Evolutionary conservation across 2,888 invertebrate genomes (phyloP).

Genomic region (Aporophyla nigra): DNA sequence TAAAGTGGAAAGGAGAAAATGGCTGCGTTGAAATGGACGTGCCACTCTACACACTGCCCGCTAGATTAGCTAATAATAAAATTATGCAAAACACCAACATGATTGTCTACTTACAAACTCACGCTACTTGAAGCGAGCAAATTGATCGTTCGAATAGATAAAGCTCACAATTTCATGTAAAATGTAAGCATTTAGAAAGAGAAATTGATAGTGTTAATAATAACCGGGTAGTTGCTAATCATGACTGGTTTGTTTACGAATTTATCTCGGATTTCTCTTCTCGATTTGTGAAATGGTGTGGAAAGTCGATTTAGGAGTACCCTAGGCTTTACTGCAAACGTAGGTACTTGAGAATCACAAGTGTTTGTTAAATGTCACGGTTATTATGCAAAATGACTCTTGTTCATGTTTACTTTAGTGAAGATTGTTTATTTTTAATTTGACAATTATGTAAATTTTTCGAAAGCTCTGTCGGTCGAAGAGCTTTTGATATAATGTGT

Average conservation of each 20-base stretch:
- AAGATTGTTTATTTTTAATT: conserved; percentile 28
- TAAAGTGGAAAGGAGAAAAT: conserved; percentile 79
- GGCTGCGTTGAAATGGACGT: conserved; percentile 43
- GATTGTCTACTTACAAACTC: conserved; percentile 29
- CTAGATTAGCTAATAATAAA: conserved; percentile 50
- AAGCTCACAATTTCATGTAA: conserved; percentile 46
- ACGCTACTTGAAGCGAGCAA: conserved; percentile 21
- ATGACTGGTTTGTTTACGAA: conserved; percentile 53
- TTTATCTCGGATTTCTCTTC: conserved; percentile 56
- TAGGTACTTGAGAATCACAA: conserved; percentile 33
- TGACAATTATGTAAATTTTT: conserved; percentile 48
- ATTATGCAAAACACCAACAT: conserved; percentile 57
- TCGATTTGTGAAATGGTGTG: conserved; percentile 47
- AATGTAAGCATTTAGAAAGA: conserved; percentile 58
- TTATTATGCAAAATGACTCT: conserved; percentile 30
- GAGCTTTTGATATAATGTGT: conserved; percentile 18
- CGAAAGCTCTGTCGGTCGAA: conserved; percentile 30
- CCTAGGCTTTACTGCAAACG: conserved; percentile 16
- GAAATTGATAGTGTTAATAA: conserved; percentile 58
- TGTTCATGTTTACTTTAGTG: conserved; percentile 16
- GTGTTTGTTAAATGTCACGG: conserved; percentile 34
- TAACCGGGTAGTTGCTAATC: conserved; percentile 47
- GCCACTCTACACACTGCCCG: conserved; percentile 37
- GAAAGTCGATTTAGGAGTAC: conserved; percentile 51
- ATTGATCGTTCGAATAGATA: conserved; percentile 49